phyloP scores from a whole-genome alignment of 2,888 invertebrate species.

The Thecocarcelia acutangulata region DNA sequence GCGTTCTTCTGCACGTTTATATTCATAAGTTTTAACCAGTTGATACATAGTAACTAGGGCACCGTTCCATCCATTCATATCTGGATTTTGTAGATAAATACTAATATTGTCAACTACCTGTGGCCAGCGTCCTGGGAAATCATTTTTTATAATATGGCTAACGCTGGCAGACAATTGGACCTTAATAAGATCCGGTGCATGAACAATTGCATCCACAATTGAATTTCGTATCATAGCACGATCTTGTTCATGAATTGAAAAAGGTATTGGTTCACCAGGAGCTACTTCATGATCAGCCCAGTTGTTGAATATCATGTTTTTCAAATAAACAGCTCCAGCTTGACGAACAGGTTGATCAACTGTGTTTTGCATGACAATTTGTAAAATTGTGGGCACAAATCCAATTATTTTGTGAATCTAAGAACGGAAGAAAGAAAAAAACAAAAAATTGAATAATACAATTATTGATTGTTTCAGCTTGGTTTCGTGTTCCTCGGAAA shows the following conservation, averaged over 20 bases:
- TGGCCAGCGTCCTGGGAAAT: constrained; percentile 97
- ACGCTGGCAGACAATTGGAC: constrained; percentile 96
- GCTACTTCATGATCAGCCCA: constrained; percentile 94
- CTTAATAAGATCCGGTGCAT: constrained; percentile 94
- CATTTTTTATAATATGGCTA: constrained; percentile 95
- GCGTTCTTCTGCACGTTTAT: constrained; percentile 93
- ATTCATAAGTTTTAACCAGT: constrained; percentile 96
- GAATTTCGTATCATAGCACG: constrained; percentile 94
- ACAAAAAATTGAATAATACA: constrained; percentile 3
- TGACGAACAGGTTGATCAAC: constrained; percentile 95
- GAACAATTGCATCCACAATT: constrained; percentile 97
- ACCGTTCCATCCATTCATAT: constrained; percentile 93
- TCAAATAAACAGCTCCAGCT: constrained; percentile 97
- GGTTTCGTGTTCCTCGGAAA: too few species aligned
- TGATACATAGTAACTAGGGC: constrained; percentile 95
- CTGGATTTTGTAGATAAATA: constrained; percentile 95
- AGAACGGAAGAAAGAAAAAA: constrained; percentile 58
- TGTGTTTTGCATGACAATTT: constrained; percentile 95
- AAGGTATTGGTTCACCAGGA: constrained; percentile 88
- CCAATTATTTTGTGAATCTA: constrained; percentile 97
- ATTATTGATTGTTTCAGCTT: too few species aligned
- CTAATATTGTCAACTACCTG: constrained; percentile 97
- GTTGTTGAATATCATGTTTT: constrained; percentile 93
- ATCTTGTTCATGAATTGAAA: constrained; percentile 97
- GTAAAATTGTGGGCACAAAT: constrained; percentile 95